Evolutionary conservation across 2,113 vertebrate genomes (phyloP).

Genomic region (Bubalus kerabau): DNA sequence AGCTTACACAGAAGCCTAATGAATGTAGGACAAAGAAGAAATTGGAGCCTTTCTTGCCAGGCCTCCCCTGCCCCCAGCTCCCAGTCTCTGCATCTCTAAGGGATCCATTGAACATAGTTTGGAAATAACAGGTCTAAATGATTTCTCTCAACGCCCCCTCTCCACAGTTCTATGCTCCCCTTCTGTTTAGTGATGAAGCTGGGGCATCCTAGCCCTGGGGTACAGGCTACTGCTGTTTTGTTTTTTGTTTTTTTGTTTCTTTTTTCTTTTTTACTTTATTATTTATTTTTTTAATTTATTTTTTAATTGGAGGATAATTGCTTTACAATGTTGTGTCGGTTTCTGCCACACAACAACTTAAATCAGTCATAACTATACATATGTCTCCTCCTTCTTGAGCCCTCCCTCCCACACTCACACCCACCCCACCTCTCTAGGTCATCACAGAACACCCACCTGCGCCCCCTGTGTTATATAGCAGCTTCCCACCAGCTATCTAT

Average conservation of each 20-base stretch:
- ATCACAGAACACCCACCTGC: background rate
- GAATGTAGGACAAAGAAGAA: background rate
- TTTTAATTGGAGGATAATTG: background rate
- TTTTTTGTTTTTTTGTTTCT: background rate
- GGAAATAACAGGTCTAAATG: background rate
- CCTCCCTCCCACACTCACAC: background rate
- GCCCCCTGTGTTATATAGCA: background rate
- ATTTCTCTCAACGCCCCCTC: background rate
- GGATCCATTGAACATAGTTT: background rate
- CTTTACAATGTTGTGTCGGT: background rate
- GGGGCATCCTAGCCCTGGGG: background rate
- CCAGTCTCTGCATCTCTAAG: background rate
- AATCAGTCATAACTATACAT: background rate
- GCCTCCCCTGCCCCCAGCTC: background rate
- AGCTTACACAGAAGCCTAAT: conserved; percentile 41
- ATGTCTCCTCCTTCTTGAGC: background rate
- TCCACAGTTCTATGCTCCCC: background rate
- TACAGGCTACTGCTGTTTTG: background rate
- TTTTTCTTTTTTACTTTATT: background rate
- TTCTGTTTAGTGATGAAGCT: background rate
- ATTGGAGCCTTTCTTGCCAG: background rate
- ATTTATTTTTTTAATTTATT: background rate
- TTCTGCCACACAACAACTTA: background rate
- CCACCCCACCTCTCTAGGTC: background rate
- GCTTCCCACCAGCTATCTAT: background rate